Base-by-base conservation (phyloP, 2,888 invertebrate species). In the Hymenopus coronatus region DNA sequence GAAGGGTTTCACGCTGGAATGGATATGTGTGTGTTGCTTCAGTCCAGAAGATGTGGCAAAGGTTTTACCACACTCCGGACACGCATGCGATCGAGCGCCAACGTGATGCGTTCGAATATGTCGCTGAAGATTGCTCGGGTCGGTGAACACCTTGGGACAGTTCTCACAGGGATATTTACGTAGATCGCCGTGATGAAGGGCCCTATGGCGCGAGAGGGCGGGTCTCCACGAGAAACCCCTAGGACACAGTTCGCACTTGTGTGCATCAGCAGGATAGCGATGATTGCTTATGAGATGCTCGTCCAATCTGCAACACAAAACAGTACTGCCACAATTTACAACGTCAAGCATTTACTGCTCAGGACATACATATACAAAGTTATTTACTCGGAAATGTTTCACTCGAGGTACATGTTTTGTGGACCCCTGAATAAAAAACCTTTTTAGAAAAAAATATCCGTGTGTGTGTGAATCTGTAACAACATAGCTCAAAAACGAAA, bases 11-110 rank as follows among this genome's bases (percentile, higher is more conserved):
- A 99, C 97, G 92, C 98, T 98, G 92, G 98, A 98, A 95, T 99
- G 99, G 92, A 99, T 99, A 94, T 99, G 99, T 70, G 98, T 98
- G 94, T 99, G 99, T 93, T 99, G 99, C 94, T 99, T 99, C 89
- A 99, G 95, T 82, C 99, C 99, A 91, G 98, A 98, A 90, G 98
- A 98, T 82, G 99, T 99, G 86, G 97, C 98, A 94, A 99, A 99
- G 90, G 99, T 99, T 95, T 99, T 99, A 91, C 99, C 99, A 94
- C 99, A 99, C 94, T 99, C 98, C 90, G 97, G 96, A 93, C 99
- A 99, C 91, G 98, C 98, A 96, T 99, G 99, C 93, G 97, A 97
- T 92, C 99, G 96, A 85, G 98, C 98, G 88, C 99, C 99, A 91
- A 97, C 97, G 97, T 99, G 99, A 93, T 98, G 97, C 91, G 97